These are phyloP conservation scores for Cetonia aurata DNA, from an alignment of 2,888 invertebrate species.

Conservation along the genomic window DNA sequence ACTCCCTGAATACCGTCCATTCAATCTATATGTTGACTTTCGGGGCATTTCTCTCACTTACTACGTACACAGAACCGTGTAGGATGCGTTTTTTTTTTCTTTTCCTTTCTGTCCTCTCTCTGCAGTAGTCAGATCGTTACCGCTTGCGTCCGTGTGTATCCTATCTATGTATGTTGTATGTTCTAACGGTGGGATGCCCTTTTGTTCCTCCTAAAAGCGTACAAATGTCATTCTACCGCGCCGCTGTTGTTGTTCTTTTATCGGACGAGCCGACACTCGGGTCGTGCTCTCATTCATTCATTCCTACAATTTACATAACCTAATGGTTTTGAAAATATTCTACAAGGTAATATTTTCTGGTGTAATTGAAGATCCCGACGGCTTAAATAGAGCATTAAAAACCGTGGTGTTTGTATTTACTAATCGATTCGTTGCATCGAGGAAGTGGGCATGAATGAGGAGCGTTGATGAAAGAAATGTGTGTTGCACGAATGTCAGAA, in stretches of 20 bases:
- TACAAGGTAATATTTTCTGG: conserved; percentile 20
- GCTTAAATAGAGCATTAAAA: neutral
- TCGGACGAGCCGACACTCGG: conserved; percentile 24
- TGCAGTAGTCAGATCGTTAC: conserved; percentile 5
- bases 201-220: conserved; percentile 30
- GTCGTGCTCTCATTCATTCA: conserved; percentile 15
- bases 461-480: too few relatives aligned
- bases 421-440: conserved; percentile 13
- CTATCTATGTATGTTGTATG: conserved; percentile 15
- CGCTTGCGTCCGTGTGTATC: too few relatives aligned
- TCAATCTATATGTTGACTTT: conserved; percentile 55
- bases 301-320: conserved; percentile 14
- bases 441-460: conserved; percentile 9
- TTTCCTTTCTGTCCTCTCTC: neutral
- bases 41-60: conserved; percentile 46
- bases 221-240: conserved; percentile 36
- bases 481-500: too few relatives aligned
- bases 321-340: conserved; percentile 26
- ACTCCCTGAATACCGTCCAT: conserved; percentile 56
- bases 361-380: too few relatives aligned
- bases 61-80: neutral
- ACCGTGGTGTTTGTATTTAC: conserved; percentile 24
- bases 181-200: conserved; percentile 36
- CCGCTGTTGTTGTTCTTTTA: conserved; percentile 36
- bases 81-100: conserved; percentile 44